Conservation (phyloP, 2,797 vertebrate genomes). For the Coccyzus lansbergi region DNA sequence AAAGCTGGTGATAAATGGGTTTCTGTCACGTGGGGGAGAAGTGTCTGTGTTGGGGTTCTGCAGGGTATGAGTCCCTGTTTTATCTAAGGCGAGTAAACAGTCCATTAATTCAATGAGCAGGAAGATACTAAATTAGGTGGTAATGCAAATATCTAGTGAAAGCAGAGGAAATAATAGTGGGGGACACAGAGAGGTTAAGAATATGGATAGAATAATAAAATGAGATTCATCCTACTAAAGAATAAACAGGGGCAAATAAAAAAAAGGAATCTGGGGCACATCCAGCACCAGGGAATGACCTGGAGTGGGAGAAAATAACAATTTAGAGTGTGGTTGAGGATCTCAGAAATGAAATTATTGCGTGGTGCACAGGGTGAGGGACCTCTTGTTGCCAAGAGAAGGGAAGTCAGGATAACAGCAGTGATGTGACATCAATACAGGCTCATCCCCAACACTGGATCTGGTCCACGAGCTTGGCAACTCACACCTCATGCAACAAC, state of each 20-base stretch:
- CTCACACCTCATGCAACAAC: background rate
- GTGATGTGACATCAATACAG: too few relatives aligned
- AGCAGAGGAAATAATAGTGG: conserved; percentile 43
- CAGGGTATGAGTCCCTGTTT: conserved; percentile 19
- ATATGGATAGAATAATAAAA: conserved; percentile 9
- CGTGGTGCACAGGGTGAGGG: background rate
- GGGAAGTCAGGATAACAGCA: background rate
- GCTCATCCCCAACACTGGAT: background rate
- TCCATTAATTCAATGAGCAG: conserved; percentile 52
- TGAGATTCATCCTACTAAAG: background rate
- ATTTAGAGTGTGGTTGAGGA: background rate
- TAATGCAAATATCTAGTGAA: conserved; percentile 51
- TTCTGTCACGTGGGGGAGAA: background rate
- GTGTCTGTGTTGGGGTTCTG: conserved; percentile 10
- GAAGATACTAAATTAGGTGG: conserved; percentile 59
- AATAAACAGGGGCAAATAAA: background rate
- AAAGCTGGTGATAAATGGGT: conserved; percentile 35
- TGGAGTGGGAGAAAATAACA: background rate
- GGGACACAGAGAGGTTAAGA: conserved; percentile 30
- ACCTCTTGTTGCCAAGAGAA: background rate
- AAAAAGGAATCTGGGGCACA: background rate
- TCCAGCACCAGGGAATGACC: background rate
- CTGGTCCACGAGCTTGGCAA: background rate
- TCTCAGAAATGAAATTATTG: background rate
- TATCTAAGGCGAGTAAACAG: conserved; percentile 35